Conservation (phyloP, 2,113 vertebrate genomes). For the Paralichthys olivaceus region DNA sequence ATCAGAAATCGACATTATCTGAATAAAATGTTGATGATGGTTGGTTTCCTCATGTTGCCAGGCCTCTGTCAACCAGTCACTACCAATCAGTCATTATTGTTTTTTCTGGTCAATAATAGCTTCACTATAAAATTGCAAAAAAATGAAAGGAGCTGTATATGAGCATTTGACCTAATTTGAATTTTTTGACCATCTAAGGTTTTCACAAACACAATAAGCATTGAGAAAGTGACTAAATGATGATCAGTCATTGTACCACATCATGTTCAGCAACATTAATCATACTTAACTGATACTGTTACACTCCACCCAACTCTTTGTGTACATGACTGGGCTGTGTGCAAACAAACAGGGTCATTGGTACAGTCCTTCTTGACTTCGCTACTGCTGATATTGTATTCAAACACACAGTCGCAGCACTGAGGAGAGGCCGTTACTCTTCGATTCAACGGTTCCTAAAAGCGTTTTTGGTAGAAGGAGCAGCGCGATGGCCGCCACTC, state of each 20-base stretch:
- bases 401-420: constrained; percentile 32
- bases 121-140: too few species aligned
- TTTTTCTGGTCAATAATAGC: too few species aligned
- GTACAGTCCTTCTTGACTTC: constrained; percentile 44
- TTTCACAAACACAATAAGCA: too few species aligned
- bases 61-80: too few species aligned
- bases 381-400: constrained; percentile 46
- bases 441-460: background rate
- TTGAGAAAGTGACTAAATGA: too few species aligned
- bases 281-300: constrained; percentile 15
- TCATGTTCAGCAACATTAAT: constrained; percentile 5
- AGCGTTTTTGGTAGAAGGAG: background rate
- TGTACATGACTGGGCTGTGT: constrained; percentile 33
- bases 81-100: too few species aligned
- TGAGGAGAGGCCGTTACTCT: background rate
- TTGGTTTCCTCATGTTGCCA: too few species aligned
- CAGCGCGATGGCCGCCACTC: constrained; percentile 84
- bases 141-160: background rate
- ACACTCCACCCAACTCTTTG: constrained; percentile 62
- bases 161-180: too few species aligned
- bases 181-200: too few species aligned
- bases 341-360: constrained; percentile 59
- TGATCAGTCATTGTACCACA: background rate
- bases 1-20: too few species aligned
- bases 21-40: too few species aligned